Percentiles rank a stretch among this genome's conserved stretches.
phyloP scores from a whole-genome alignment of 1,140 invertebrate genomes.

The Bombyx mori region ASM3026992v2 NC_085112.1:7121501-7122000 shows the following conservation, averaged over 20 bases:
- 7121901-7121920: too few species aligned
- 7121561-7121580: conserved; percentile 84
- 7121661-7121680: conserved; percentile 81
- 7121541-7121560: conserved; percentile 84
- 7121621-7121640: conserved; percentile 78
- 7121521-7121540: conserved; percentile 79
- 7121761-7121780: conserved; percentile 79
- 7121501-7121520: conserved; percentile 76
- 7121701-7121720: conserved; percentile 44
- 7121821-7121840: too few species aligned
- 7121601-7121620: conserved; percentile 57
- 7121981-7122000: too few species aligned
- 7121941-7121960: too few species aligned
- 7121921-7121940: too few species aligned
- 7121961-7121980: too few species aligned
- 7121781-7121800: conserved; percentile 5
- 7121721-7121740: conserved; percentile 46
- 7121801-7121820: too few species aligned
- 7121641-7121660: conserved; percentile 85
- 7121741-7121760: conserved; percentile 76
- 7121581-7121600: conserved; percentile 86
- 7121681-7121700: conserved; percentile 79
- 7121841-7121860: too few species aligned
- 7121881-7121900: too few species aligned
- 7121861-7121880: too few species aligned